Evolutionary conservation across 2,113 vertebrate species (phyloP).

Genomic region (Mionectes macconnelli): DNA sequence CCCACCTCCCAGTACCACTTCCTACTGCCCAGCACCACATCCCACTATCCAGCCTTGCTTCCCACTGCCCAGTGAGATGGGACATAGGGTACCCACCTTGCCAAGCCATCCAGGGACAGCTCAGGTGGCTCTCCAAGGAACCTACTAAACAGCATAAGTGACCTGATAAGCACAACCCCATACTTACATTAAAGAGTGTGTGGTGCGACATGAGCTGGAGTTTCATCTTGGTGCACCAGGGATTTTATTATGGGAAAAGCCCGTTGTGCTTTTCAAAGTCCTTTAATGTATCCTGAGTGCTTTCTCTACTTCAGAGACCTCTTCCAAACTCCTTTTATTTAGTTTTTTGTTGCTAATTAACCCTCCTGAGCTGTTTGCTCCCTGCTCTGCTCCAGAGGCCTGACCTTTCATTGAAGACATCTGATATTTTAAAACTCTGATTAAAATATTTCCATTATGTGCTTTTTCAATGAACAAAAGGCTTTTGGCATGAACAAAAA

Average conservation of each 20-base stretch:
- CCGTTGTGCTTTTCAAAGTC: background rate
- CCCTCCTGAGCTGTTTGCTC: slow-evolving; percentile 21
- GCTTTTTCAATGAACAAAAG: background rate
- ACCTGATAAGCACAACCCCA: background rate
- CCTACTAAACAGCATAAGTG: background rate
- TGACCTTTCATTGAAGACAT: slow-evolving; percentile 23
- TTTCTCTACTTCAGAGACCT: background rate
- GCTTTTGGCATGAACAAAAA: background rate
- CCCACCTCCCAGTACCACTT: background rate
- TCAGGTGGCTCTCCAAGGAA: background rate
- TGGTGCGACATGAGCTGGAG: background rate
- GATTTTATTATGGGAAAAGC: background rate
- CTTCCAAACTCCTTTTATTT: slow-evolving; percentile 22
- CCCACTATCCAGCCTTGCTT: background rate
- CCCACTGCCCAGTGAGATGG: fast-evolving
- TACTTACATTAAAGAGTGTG: background rate
- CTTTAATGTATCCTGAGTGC: background rate
- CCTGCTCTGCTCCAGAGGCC: background rate
- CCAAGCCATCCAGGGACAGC: background rate
- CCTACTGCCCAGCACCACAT: too few relatives aligned
- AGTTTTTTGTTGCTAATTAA: slow-evolving; percentile 32
- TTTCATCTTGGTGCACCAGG: fast-evolving
- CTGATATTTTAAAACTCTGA: slow-evolving; percentile 12
- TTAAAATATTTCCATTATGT: slow-evolving; percentile 34
- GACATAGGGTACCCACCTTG: fast-evolving